These are phyloP conservation scores for Myiotriccus ornatus DNA, from an alignment of 2,797 vertebrate species.

Conservation along the genomic window DNA sequence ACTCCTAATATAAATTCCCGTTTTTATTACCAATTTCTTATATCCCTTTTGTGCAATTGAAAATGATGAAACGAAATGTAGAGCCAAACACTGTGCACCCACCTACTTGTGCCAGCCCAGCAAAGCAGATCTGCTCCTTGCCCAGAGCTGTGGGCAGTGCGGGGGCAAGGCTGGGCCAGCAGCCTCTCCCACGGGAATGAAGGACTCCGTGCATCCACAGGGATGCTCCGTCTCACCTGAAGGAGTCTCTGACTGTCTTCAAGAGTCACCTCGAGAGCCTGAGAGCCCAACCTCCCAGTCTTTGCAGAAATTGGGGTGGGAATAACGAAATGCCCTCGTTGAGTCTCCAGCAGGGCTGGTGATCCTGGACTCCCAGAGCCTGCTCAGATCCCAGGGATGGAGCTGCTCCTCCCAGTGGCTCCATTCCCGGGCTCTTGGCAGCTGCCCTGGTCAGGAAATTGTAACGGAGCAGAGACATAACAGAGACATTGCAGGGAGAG, in stretches of 20 bases:
- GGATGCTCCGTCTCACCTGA: background rate
- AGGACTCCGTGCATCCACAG: background rate
- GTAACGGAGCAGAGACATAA: conserved; percentile 76
- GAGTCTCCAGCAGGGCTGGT: fast-evolving
- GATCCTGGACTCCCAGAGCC: background rate
- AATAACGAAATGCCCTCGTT: fast-evolving
- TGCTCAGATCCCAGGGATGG: background rate
- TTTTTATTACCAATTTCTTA: background rate
- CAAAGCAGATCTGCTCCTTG: background rate
- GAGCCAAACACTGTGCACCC: background rate
- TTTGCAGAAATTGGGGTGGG: background rate
- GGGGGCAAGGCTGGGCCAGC: background rate
- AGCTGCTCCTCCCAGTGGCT: background rate
- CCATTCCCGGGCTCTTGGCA: conserved; percentile 57
- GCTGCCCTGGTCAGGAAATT: conserved; percentile 71
- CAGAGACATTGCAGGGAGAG: conserved; percentile 65
- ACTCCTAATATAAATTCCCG: background rate
- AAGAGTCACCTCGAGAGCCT: background rate
- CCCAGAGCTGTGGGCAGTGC: background rate
- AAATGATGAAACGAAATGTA: background rate
- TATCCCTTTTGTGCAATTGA: background rate
- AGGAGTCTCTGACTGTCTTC: background rate
- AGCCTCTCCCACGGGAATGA: background rate
- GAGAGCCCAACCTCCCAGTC: background rate
- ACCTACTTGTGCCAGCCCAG: background rate